Conservation (phyloP, 2,888 invertebrate species). For the Biston stratarius region DNA sequence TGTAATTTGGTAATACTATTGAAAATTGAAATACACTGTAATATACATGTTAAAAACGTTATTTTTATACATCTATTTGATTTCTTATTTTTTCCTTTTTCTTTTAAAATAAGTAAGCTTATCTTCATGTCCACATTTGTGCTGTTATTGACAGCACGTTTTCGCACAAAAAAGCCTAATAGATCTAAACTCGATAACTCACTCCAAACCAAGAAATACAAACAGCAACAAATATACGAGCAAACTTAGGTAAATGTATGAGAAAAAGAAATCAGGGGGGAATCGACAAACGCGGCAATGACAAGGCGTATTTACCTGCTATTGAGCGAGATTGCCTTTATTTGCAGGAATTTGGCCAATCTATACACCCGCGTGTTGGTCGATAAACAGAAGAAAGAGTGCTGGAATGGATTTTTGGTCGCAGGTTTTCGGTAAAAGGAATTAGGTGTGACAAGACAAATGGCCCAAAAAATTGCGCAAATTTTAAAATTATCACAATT, state of each 20-base stretch:
- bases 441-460: too few relatives aligned
- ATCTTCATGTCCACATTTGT: neutral
- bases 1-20: too few relatives aligned
- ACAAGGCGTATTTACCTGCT: slow-evolving; percentile 17
- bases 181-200: slow-evolving; percentile 13
- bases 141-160: neutral
- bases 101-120: too few relatives aligned
- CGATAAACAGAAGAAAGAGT: slow-evolving; percentile 5
- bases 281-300: slow-evolving; percentile 14
- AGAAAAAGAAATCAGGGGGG: slow-evolving; percentile 14
- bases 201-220: slow-evolving; percentile 2
- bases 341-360: slow-evolving; percentile 14
- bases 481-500: too few relatives aligned
- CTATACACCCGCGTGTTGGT: neutral
- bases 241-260: slow-evolving; percentile 1
- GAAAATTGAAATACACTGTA: too few relatives aligned
- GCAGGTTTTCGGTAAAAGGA: too few relatives aligned
- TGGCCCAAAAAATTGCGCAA: too few relatives aligned
- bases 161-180: slow-evolving; percentile 5
- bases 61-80: too few relatives aligned
- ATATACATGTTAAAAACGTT: too few relatives aligned
- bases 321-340: slow-evolving; percentile 7
- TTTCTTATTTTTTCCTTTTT: too few relatives aligned
- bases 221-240: slow-evolving; percentile 1
- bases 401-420: too few relatives aligned